Evolutionary conservation across 2,113 vertebrate species (phyloP).

Genomic region (Cryptotis parvus): DNA sequence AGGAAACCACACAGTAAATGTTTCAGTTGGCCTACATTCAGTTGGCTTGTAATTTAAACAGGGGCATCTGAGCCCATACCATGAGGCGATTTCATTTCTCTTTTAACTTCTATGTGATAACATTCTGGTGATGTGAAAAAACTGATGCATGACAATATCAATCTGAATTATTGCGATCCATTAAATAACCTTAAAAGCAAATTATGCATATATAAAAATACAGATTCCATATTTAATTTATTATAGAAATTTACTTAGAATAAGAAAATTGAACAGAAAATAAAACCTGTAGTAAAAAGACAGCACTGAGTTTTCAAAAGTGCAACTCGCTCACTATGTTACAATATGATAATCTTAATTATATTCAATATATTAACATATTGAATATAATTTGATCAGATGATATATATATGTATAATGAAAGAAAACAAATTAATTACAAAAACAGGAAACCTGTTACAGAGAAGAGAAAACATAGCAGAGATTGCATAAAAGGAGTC

Average conservation of each 20-base stretch:
- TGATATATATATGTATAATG: not conserved
- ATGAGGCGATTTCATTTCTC: not conserved
- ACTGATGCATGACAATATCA: not conserved
- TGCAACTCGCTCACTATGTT: not conserved
- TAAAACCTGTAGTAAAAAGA: not conserved
- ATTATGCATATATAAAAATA: not conserved
- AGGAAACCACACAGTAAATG: not conserved
- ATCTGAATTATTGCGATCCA: not conserved
- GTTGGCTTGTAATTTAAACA: not conserved
- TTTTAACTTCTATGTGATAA: not conserved
- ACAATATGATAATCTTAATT: not conserved
- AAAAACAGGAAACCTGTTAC: not conserved
- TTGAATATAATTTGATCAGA: conserved; percentile 1
- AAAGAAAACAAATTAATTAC: not conserved
- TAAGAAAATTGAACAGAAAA: not conserved
- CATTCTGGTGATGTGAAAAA: not conserved
- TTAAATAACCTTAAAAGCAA: not conserved
- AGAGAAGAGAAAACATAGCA: not conserved
- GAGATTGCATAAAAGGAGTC: not conserved
- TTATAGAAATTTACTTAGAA: not conserved
- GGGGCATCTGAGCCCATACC: not conserved
- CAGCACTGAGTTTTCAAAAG: not conserved
- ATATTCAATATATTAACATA: too few relatives aligned
- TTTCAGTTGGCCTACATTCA: not conserved
- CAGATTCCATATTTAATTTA: not conserved